Base-by-base conservation (phyloP, 2,113 vertebrate genomes). In the Corythornis cristatus region DNA sequence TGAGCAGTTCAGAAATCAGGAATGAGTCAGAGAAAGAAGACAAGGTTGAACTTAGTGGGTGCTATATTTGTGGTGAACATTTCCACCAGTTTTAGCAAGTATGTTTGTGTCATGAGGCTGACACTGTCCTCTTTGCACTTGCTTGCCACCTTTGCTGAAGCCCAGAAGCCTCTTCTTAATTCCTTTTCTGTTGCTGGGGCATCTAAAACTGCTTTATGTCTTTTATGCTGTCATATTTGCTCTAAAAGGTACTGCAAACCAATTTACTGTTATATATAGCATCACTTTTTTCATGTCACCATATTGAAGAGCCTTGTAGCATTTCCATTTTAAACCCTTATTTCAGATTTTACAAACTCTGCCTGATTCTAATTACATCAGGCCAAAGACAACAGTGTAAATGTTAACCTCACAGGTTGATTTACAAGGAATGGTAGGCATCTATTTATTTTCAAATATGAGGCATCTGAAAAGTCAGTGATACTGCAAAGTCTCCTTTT, bases 401-500 rank as follows among this genome's bases (percentile, higher is more conserved):
- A 80, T 66, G 71, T 85, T 85, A 89, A 62, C 46, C 61, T 46
- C 53, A 43, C 53, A 92, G 74, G 65, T 28, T 88, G 81, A 87
- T 89, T 90, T 94, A 73, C 48, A 68, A 53, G 46, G 13, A 89
- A 72, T 9, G 21, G 42, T 57, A 58, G 51, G 26, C 1, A 0
- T 75, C 68, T 90, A 28, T 87, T 91, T 93, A 62, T 92, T 96
- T 92, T 94, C 78, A 88, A 95, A 77, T 90, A 54, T n/a, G 50
- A 89, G 43, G 43, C 73, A 83, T 70, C 54, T 78, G 64, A 85
- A 75, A 89, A 77, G 20, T 23, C 56, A 71, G 31, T 72, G 45
- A 51, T 93, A 94, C 93, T 91, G 14, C 43, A 28, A 14, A 62
- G 48, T 72, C 23, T 61, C 18, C 18, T 73, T 65, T 67, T 78